Evolutionary conservation across 2,113 vertebrate species (phyloP).

Genomic region (Lichenostomus cassidix): DNA sequence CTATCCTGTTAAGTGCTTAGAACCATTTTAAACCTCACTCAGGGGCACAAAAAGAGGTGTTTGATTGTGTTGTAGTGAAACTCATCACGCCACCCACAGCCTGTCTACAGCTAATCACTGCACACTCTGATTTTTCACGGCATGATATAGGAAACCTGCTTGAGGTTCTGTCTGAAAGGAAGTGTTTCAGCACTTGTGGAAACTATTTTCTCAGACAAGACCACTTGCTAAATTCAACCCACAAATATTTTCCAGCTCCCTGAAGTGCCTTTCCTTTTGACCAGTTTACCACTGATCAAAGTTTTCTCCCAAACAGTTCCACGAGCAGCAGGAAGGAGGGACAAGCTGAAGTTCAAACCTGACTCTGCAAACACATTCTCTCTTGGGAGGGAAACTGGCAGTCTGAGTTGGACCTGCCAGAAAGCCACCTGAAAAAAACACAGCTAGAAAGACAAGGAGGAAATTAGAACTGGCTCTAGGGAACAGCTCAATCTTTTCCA

Average conservation of each 20-base stretch:
- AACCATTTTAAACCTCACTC: background rate
- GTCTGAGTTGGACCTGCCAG: background rate
- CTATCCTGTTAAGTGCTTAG: background rate
- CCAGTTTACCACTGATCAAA: background rate
- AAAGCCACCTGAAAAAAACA: background rate
- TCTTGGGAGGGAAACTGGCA: background rate
- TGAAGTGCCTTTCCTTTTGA: background rate
- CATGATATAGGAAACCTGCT: background rate
- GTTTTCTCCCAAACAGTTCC: background rate
- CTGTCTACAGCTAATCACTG: background rate
- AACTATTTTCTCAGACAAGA: conserved; percentile 6
- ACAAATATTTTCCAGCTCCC: background rate
- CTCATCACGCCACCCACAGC: background rate
- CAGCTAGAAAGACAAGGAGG: background rate
- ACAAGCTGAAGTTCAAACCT: background rate
- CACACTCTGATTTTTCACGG: background rate
- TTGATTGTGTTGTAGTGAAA: background rate
- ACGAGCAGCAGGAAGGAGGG: background rate
- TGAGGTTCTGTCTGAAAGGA: background rate
- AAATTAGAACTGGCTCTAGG: background rate
- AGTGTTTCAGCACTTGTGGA: background rate
- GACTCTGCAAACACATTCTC: background rate
- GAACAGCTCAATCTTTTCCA: background rate
- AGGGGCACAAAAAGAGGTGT: background rate
- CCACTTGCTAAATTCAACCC: background rate